Conservation (phyloP, 1,140 invertebrate genomes). For the Armadillidium nasatum region DNA sequence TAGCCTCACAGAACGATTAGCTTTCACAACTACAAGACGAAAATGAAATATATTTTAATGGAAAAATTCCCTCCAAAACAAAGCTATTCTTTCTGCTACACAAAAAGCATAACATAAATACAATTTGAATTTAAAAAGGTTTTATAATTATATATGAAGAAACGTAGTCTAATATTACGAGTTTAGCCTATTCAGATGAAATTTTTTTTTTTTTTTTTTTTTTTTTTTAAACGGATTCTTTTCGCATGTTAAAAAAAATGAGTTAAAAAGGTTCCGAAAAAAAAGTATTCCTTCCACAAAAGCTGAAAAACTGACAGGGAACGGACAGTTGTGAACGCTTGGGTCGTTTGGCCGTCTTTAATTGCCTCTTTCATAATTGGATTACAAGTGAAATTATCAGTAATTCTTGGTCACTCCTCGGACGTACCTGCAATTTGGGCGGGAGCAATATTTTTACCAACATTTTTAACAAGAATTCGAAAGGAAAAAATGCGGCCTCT, state of each 20-base stretch:
- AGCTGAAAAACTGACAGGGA: background rate
- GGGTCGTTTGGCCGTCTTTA: background rate
- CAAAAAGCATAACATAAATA: background rate
- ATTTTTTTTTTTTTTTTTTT: background rate
- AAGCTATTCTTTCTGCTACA: background rate
- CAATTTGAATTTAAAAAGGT: slow-evolving; percentile 4
- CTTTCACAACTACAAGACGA: background rate
- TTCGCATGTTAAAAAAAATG: background rate
- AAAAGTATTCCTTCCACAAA: background rate
- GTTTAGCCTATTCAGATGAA: background rate
- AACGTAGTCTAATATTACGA: background rate
- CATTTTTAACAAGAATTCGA: background rate
- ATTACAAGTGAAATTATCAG: slow-evolving; percentile 13
- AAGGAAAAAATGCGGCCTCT: no score
- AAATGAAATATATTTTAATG: slow-evolving; percentile 12
- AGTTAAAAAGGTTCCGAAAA: background rate
- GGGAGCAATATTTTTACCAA: background rate
- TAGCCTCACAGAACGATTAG: background rate
- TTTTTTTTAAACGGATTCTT: background rate
- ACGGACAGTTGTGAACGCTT: background rate
- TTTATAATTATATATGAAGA: slow-evolving; percentile 1
- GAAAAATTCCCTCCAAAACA: background rate
- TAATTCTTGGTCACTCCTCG: background rate
- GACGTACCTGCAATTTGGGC: slow-evolving; percentile 3
- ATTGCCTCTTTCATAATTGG: background rate